A percentile compares a stretch with the other conserved stretches of the same genome.
Evolutionary conservation across 2,113 vertebrate genomes (phyloP).

Genomic region (Crotophaga sulcirostris): DNA sequence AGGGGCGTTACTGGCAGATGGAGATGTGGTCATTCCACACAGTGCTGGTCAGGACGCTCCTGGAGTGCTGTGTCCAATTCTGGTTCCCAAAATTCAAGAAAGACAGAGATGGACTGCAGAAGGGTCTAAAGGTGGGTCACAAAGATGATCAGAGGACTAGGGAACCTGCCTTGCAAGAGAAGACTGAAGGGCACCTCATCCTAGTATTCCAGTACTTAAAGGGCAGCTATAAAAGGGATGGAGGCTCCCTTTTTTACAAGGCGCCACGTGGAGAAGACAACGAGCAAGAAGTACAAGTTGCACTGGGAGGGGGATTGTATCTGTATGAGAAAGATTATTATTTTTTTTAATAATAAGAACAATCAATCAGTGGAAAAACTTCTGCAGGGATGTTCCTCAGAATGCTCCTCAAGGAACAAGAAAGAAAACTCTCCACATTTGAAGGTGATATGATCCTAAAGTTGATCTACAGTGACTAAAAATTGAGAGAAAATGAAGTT

Average conservation of each 20-base stretch:
- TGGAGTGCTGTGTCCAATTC: background rate
- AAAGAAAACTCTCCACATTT: background rate
- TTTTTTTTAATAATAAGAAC: background rate
- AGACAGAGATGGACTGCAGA: background rate
- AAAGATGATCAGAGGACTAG: background rate
- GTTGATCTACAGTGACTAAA: background rate
- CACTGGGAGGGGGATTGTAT: rapidly evolving
- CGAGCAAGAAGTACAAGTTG: background rate
- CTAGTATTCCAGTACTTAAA: background rate
- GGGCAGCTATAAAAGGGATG: background rate
- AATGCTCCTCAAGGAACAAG: no score
- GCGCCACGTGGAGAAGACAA: background rate
- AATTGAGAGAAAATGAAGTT: background rate
- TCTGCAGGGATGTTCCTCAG: background rate
- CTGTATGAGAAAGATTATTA: no score
- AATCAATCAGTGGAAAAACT: background rate
- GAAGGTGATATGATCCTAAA: background rate
- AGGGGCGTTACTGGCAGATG: background rate
- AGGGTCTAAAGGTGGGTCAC: background rate
- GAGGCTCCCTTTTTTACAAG: background rate
- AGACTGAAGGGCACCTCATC: background rate
- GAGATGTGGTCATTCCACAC: background rate
- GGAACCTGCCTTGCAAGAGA: background rate
- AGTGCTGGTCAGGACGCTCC: background rate
- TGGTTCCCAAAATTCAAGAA: background rate